These are phyloP conservation scores for Nematopogon swammerdamellus DNA, from an alignment of 2,888 invertebrate genomes.

Conservation along the genomic window DNA sequence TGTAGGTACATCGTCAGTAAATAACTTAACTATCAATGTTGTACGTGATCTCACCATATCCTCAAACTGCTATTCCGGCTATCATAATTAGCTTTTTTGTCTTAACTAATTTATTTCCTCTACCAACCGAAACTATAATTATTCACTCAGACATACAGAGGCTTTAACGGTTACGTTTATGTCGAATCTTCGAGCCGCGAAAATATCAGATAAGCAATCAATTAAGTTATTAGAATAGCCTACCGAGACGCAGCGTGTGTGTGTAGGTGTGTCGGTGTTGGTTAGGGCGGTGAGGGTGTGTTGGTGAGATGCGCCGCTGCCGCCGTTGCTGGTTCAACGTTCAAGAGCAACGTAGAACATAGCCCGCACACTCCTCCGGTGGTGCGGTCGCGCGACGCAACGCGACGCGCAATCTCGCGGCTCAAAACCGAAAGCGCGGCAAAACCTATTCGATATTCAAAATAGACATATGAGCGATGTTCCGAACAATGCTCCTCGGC, in stretches of 20 bases:
- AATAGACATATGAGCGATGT: neutral
- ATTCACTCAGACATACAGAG: neutral
- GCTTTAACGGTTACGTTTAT: neutral
- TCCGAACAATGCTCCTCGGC: too few species aligned
- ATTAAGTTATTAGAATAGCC: neutral
- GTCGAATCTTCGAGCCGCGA: neutral
- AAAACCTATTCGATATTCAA: neutral
- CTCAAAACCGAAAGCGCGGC: neutral
- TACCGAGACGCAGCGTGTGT: neutral
- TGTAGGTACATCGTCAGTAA: too few species aligned
- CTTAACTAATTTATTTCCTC: too few species aligned
- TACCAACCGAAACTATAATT: neutral
- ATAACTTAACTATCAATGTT: too few species aligned
- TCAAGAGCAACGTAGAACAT: conserved; percentile 30
- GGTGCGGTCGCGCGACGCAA: neutral
- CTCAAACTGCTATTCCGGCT: neutral
- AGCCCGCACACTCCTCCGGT: neutral
- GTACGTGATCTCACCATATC: too few species aligned
- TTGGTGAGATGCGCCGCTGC: too few species aligned
- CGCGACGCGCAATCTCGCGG: too few species aligned
- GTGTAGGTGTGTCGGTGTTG: too few species aligned
- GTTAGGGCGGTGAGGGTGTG: too few species aligned
- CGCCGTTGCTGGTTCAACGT: conserved; percentile 48
- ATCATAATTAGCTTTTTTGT: neutral
- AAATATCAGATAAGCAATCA: neutral